Evolutionary conservation across 2,888 invertebrate species (phyloP).

Genomic region (Nomada fucata): DNA sequence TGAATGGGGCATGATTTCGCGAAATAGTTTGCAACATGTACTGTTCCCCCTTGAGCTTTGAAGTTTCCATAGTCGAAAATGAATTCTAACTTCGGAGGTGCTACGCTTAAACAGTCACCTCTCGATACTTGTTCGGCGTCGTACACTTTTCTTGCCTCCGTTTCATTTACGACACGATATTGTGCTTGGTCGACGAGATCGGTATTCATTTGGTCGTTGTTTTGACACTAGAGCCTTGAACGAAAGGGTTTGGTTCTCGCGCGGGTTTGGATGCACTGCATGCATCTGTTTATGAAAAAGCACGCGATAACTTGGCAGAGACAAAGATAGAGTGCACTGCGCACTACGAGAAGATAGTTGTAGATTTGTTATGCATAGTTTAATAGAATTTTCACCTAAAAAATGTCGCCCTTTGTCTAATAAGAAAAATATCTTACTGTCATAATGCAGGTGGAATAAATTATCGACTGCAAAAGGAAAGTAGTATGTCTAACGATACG

Average conservation of each 20-base stretch:
- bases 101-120: not conserved
- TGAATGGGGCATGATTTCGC: slow-evolving; percentile 41
- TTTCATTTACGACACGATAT: not conserved
- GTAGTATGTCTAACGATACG: slow-evolving; percentile 37
- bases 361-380: slow-evolving; percentile 46
- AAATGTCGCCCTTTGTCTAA: slow-evolving; percentile 13
- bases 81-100: slow-evolving; percentile 37
- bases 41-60: slow-evolving; percentile 23
- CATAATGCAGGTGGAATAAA: slow-evolving; percentile 14
- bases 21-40: slow-evolving; percentile 45
- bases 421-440: not conserved
- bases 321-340: slow-evolving; percentile 47
- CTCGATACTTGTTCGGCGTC: not conserved
- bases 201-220: slow-evolving; percentile 9
- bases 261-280: slow-evolving; percentile 20
- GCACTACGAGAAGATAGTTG: slow-evolving; percentile 36
- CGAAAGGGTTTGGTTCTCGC: slow-evolving; percentile 26
- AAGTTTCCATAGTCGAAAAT: slow-evolving; percentile 35
- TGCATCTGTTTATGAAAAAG: slow-evolving; percentile 39
- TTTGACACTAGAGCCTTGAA: not conserved
- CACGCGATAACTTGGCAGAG: slow-evolving; percentile 27
- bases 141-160: not conserved
- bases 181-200: not conserved
- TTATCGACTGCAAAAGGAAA: slow-evolving; percentile 45
- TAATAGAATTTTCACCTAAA: slow-evolving; percentile 20